phyloP scores from a whole-genome alignment of 2,797 vertebrate species.

The Peromyscus melanophrys region DNA sequence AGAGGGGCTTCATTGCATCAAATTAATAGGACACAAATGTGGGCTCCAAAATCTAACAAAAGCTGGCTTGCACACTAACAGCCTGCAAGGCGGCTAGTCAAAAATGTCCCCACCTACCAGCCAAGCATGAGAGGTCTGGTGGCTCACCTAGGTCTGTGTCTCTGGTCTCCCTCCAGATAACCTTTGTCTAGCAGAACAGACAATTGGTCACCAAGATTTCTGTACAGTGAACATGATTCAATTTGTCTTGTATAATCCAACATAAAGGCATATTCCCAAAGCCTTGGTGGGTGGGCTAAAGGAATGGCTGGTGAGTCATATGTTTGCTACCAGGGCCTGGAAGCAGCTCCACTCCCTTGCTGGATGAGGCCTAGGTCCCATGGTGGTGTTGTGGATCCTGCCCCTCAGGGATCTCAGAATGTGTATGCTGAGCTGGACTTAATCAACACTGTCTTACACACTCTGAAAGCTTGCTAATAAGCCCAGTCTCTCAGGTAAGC shows the following conservation, averaged over 20 bases:
- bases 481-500: background rate
- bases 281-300: background rate
- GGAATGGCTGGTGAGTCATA: rapidly evolving
- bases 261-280: background rate
- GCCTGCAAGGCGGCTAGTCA: background rate
- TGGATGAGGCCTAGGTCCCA: too few relatives aligned
- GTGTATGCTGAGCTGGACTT: background rate
- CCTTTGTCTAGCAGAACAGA: background rate
- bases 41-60: background rate
- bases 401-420: background rate
- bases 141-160: background rate
- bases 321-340: rapidly evolving
- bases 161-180: background rate
- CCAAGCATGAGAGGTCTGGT: background rate
- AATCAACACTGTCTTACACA: too few relatives aligned
- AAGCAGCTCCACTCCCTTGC: background rate
- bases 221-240: background rate
- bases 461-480: background rate
- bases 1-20: background rate
- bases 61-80: background rate
- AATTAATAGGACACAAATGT: constrained; percentile 30
- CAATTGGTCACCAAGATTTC: background rate
- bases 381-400: rapidly evolving
- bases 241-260: background rate
- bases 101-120: background rate